A percentile compares a stretch with the other conserved stretches of the same genome.
phyloP scores from a whole-genome alignment of 2,888 invertebrate species.

The Cacoxenus indagator region DNA sequence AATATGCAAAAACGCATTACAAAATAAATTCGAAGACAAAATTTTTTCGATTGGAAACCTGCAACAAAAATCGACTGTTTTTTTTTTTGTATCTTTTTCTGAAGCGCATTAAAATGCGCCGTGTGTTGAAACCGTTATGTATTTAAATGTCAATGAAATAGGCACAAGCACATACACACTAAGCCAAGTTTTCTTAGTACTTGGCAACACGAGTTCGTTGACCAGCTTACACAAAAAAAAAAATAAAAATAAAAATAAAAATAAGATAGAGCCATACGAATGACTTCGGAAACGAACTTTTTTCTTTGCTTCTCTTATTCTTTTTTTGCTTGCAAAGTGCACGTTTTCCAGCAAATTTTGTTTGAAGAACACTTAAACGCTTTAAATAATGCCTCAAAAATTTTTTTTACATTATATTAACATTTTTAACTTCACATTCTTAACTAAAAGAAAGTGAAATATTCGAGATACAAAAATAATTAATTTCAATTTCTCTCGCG shows the following conservation, averaged over 20 bases:
- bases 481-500: conserved; percentile 44
- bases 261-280: conserved; percentile 39
- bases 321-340: not conserved
- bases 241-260: not conserved
- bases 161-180: not conserved
- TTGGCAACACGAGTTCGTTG: conserved; percentile 41
- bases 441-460: conserved; percentile 59
- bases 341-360: not conserved
- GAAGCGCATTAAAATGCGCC: conserved; percentile 47
- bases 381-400: not conserved
- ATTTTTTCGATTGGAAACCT: not conserved
- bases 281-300: conserved; percentile 54
- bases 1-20: conserved; percentile 39
- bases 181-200: not conserved
- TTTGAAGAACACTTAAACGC: not conserved
- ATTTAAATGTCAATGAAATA: not conserved
- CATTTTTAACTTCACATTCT: conserved; percentile 40
- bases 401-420: not conserved
- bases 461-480: conserved; percentile 21
- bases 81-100: too few species aligned
- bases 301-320: not conserved
- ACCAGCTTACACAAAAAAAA: conserved; percentile 30
- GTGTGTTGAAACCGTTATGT: conserved; percentile 18
- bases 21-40: conserved; percentile 33
- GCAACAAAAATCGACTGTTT: too few species aligned